Conservation (phyloP, 2,797 vertebrate species). For the Pangasius krempfi region DNA sequence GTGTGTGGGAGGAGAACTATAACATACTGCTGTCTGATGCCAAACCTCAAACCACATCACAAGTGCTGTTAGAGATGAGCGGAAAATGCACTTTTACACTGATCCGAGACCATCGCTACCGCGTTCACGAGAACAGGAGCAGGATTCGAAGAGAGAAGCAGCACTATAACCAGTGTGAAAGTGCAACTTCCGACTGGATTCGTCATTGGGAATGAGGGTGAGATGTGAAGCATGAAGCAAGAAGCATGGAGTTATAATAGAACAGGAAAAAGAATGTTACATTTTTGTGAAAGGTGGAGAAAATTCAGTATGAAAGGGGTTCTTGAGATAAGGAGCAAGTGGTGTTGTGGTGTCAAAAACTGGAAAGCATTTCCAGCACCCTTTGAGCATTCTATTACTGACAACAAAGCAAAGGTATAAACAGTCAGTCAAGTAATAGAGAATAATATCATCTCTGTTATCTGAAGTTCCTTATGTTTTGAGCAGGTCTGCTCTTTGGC, state of each 20-base stretch:
- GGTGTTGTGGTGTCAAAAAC: background rate
- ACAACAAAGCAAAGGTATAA: conserved; percentile 3
- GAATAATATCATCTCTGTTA: background rate
- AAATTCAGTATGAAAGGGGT: background rate
- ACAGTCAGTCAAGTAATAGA: background rate
- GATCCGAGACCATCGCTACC: background rate
- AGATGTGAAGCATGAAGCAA: background rate
- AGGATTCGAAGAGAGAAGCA: background rate
- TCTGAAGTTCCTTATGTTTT: background rate
- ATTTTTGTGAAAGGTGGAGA: background rate
- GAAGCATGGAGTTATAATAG: background rate
- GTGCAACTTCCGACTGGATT: background rate
- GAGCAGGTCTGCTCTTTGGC: background rate
- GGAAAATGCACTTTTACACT: conserved; percentile 27
- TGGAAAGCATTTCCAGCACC: background rate
- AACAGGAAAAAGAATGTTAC: background rate
- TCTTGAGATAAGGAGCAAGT: background rate
- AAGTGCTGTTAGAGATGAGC: background rate
- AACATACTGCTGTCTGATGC: conserved; percentile 14
- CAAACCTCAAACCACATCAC: conserved; percentile 23
- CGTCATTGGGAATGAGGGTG: background rate
- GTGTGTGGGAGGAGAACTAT: conserved; percentile 17
- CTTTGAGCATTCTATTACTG: background rate
- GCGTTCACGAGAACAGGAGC: background rate
- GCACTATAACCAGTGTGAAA: conserved; percentile 1